Conservation (phyloP, 2,888 invertebrate species). For the Suillia variegata region DNA sequence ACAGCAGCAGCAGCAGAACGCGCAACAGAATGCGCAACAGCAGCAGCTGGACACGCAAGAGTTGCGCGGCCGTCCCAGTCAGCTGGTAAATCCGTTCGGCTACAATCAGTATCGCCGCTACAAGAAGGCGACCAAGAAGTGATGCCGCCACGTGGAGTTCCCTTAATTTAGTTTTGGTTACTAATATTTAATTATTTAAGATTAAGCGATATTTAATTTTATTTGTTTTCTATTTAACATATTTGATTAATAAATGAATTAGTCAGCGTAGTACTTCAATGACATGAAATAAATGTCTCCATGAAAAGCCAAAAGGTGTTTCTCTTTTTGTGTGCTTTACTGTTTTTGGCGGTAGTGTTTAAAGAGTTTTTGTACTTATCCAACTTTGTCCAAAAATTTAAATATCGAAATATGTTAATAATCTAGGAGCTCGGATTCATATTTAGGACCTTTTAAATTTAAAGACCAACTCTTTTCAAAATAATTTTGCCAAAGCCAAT, state of each 20-base stretch:
- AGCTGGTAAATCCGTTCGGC: conserved; percentile 54
- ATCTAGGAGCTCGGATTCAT: too few species aligned
- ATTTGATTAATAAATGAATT: conserved; percentile 27
- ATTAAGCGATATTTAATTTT: conserved; percentile 1
- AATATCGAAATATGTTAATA: too few species aligned
- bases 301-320: conserved; percentile 35
- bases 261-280: conserved; percentile 43
- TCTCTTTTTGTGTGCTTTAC: conserved; percentile 14
- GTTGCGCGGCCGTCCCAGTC: conserved; percentile 54
- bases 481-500: too few species aligned
- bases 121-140: conserved; percentile 46
- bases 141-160: neutral
- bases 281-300: conserved; percentile 54
- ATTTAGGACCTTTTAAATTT: too few species aligned
- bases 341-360: too few species aligned
- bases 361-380: too few species aligned
- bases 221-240: neutral
- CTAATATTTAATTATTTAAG: conserved; percentile 3
- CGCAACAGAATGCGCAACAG: conserved; percentile 46
- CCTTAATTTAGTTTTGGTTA: conserved; percentile 3
- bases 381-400: too few species aligned
- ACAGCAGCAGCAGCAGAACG: conserved; percentile 43
- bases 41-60: conserved; percentile 54
- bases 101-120: conserved; percentile 58
- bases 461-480: too few species aligned